These are phyloP conservation scores for Ceyx cyanopectus DNA, from an alignment of 2,113 vertebrate genomes.

Conservation along the genomic window DNA sequence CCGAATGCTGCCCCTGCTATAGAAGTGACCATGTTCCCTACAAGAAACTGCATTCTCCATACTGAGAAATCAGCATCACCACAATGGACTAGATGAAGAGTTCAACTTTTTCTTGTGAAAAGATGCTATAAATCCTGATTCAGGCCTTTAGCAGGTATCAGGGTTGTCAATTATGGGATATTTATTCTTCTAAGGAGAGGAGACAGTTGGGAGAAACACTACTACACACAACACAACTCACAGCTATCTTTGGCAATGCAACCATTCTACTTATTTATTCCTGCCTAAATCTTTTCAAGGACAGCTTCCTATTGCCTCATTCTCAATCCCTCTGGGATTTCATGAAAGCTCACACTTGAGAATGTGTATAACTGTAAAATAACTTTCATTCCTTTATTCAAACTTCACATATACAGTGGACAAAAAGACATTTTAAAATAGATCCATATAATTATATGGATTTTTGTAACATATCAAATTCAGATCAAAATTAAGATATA, in stretches of 20 bases:
- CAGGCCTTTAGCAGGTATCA: neutral
- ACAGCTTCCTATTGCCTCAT: slow-evolving; percentile 13
- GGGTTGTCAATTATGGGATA: too few species aligned
- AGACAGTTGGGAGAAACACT: neutral
- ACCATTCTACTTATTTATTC: neutral
- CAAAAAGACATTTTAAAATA: slow-evolving; percentile 74
- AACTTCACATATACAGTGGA: slow-evolving; percentile 73
- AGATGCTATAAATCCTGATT: neutral
- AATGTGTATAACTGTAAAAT: slow-evolving; percentile 68
- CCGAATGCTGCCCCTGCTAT: neutral
- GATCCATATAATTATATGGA: slow-evolving; percentile 65
- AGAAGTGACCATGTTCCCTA: neutral
- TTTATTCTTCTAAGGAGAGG: neutral
- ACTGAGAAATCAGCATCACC: neutral
- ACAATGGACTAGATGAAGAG: neutral
- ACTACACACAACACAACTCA: neutral
- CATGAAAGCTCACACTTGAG: slow-evolving; percentile 61
- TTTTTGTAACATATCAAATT: slow-evolving; percentile 70
- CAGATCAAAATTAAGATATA: slow-evolving; percentile 70
- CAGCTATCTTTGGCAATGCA: neutral
- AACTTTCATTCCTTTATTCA: slow-evolving; percentile 70
- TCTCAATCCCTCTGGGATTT: slow-evolving; percentile 11
- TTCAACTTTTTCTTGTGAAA: neutral
- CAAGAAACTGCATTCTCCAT: neutral
- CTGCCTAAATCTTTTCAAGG: neutral